Base-by-base conservation (phyloP, 2,888 invertebrate genomes). In the Macrophya annulata region DNA sequence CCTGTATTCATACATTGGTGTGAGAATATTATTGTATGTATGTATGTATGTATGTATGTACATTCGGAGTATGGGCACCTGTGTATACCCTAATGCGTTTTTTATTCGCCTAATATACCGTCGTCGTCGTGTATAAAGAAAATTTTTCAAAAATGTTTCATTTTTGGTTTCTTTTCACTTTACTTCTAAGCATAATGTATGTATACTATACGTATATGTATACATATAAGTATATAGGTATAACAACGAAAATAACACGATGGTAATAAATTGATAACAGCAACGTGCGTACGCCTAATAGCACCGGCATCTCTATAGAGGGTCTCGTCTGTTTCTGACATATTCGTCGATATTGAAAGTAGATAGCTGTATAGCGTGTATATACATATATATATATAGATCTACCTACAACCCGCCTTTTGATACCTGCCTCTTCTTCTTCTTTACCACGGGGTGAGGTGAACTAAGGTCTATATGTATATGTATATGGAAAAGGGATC, bases 321-420 rank as follows among this genome's bases (percentile, higher is more conserved):
- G 55, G 55, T 55, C n/a, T 55, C 55, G n/a, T 55, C n/a, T 74
- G 51, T 48, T 40, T 55, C 79, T 79, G 59, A 55, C 59, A 17
- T 55, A 31, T 59, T 79, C 37, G 79, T 79, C 79, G 79, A 55
- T 55, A 79, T 79, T 79, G 51, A 79, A 79, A 79, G 43, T 21
- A 62, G 62, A 62, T 25, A 62, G 62, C 10, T 21, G 10, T 12
- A 48, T 12, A 48, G 1, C 48, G 4, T 31, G 31, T 31, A 31
- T 31, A 31, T 31, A 31, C 31, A 3, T 31, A 31, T 31, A 31
- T 31, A n/a, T 55, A 1, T n/a, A n/a, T 51, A 51, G 17, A 51
- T 51, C 51, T 17, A n/a, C 8, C 8, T 55, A n/a, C n/a, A n/a
- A 55, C 55, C 55, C 55, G 55, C 55, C 55, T 55, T 55, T 55